Percentiles rank a stretch among this genome's conserved stretches.
phyloP scores from a whole-genome alignment of 1,140 invertebrate genomes.

The Nylanderia fulva region DNA sequence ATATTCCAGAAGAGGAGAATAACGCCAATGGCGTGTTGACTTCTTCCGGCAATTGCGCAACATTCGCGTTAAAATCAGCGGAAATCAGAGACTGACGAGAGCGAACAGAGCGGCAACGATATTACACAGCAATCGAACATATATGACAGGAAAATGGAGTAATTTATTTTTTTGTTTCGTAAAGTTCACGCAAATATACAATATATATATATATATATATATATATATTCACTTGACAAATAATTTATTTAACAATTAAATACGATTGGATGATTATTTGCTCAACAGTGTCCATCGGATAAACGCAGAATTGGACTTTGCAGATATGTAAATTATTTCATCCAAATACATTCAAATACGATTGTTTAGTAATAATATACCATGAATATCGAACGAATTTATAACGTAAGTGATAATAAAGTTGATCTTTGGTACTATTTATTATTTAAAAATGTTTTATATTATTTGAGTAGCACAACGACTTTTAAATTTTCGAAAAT shows the following conservation, averaged over 20 bases:
- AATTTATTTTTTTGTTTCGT: constrained; percentile 30
- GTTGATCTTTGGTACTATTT: background rate
- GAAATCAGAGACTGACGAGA: constrained; percentile 40
- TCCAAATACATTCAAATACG: background rate
- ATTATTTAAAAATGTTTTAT: background rate
- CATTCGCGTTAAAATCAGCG: constrained; percentile 10
- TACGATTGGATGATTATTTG: constrained; percentile 12
- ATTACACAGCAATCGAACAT: constrained; percentile 19
- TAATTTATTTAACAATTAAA: background rate
- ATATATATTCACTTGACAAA: constrained; percentile 5
- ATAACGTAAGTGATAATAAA: background rate
- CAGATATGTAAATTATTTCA: constrained; percentile 6
- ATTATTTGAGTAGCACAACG: background rate
- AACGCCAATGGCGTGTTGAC: constrained; percentile 38
- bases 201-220: too few species aligned
- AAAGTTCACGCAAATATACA: constrained; percentile 26
- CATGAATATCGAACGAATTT: background rate
- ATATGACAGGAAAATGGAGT: constrained; percentile 20
- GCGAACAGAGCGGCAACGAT: constrained; percentile 17
- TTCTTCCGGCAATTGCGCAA: constrained; percentile 32
- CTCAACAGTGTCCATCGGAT: background rate
- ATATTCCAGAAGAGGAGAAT: constrained; percentile 33
- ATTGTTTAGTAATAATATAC: background rate
- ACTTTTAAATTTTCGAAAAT: constrained; percentile 32
- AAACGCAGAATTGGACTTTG: background rate